Evolutionary conservation across 1,140 invertebrate species (phyloP).

Genomic region (Teleogryllus occipitalis): DNA sequence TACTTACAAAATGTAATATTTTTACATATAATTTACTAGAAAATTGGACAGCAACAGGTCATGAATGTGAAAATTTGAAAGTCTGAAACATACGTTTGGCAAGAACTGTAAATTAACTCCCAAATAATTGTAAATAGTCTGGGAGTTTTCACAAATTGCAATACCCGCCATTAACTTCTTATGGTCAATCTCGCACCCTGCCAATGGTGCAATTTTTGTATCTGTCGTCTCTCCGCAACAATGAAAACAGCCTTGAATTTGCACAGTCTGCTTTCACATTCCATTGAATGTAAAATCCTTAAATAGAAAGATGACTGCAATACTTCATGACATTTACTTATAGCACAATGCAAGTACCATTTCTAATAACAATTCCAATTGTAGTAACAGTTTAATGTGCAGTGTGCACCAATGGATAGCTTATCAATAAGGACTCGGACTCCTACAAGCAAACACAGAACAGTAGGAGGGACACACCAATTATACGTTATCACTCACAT

Average conservation of each 20-base stretch:
- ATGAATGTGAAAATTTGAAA: not conserved
- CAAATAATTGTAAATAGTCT: not conserved
- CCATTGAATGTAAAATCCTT: slow-evolving; percentile 14
- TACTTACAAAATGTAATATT: not conserved
- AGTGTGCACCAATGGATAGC: slow-evolving; percentile 3
- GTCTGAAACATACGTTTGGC: not conserved
- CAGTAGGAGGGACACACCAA: slow-evolving; percentile 2
- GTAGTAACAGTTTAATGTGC: not conserved
- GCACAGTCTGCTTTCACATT: slow-evolving; percentile 20
- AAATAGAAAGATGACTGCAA: slow-evolving; percentile 12
- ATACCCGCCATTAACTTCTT: not conserved
- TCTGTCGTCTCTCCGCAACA: slow-evolving; percentile 4
- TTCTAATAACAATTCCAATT: slow-evolving; percentile 6
- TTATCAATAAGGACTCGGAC: not conserved
- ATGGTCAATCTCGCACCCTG: slow-evolving; percentile 15
- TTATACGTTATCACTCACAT: slow-evolving; percentile 5
- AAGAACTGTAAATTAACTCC: not conserved
- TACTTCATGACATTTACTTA: not conserved
- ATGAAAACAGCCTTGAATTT: slow-evolving; percentile 11
- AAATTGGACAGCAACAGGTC: not conserved
- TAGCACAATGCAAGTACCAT: not conserved
- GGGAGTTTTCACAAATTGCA: not conserved
- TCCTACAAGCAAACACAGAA: slow-evolving; percentile 4
- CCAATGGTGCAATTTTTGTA: not conserved
- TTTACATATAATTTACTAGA: not conserved